Conservation (phyloP, 2,888 invertebrate genomes). For the Thereva unica region DNA sequence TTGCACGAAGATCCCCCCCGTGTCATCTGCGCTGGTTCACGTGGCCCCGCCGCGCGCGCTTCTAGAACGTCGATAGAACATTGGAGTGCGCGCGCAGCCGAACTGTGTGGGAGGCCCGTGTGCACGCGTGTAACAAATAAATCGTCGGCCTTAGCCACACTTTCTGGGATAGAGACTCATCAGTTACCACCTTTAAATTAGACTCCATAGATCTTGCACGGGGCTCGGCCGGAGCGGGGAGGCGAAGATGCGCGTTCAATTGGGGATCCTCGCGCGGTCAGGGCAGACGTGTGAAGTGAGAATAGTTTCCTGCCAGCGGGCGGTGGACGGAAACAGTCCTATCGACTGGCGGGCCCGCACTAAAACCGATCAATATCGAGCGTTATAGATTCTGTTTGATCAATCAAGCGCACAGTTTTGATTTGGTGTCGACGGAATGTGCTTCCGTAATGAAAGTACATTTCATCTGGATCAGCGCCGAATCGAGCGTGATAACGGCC, state of each 20-base stretch:
- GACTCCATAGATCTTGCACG: too few species aligned
- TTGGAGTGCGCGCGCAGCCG: neutral
- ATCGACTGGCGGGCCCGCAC: slow-evolving; percentile 4
- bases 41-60: slow-evolving; percentile 20
- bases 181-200: neutral
- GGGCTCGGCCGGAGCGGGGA: too few species aligned
- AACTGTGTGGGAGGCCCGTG: slow-evolving; percentile 10
- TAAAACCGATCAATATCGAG: slow-evolving; percentile 8
- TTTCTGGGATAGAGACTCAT: neutral
- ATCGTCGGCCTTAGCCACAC: slow-evolving; percentile 11
- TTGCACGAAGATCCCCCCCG: slow-evolving; percentile 17
- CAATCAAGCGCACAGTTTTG: slow-evolving; percentile 1
- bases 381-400: slow-evolving; percentile 28
- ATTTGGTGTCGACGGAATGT: slow-evolving; percentile 14
- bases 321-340: slow-evolving; percentile 14
- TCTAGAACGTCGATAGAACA: neutral
- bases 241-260: too few species aligned
- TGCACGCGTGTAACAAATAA: slow-evolving; percentile 21
- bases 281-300: slow-evolving; percentile 20
- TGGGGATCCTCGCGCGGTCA: slow-evolving; percentile 27
- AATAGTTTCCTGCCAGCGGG: slow-evolving; percentile 26
- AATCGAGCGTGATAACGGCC: slow-evolving; percentile 1
- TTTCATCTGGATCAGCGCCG: neutral
- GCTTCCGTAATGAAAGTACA: neutral
- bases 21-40: neutral